Evolutionary conservation across 2,113 vertebrate species (phyloP).

Genomic region (Polypterus senegalus): DNA sequence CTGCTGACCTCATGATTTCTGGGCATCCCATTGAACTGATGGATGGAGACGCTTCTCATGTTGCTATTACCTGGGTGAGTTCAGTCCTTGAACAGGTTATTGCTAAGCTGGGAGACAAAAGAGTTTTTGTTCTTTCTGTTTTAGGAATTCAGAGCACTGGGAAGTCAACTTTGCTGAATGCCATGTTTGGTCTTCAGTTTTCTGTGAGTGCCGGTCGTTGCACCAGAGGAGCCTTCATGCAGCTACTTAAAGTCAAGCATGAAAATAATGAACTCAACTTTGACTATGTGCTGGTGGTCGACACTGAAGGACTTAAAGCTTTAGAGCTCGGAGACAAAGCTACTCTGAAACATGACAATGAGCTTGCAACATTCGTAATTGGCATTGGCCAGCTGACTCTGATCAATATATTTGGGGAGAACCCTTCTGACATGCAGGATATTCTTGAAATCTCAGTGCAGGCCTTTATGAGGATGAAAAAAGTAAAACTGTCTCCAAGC

Average conservation of each 20-base stretch:
- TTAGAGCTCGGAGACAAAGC: conserved; percentile 26
- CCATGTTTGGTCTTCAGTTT: conserved; percentile 54
- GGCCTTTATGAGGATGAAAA: too few relatives aligned
- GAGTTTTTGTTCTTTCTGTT: conserved; percentile 57
- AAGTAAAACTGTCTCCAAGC: too few relatives aligned
- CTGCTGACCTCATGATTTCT: conserved; percentile 49
- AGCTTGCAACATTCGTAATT: too few relatives aligned
- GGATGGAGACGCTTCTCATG: conserved; percentile 58
- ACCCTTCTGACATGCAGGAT: too few relatives aligned
- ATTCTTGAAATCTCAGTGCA: too few relatives aligned
- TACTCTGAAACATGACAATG: too few relatives aligned
- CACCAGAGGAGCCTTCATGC: conserved; percentile 54
- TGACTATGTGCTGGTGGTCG: conserved; percentile 41
- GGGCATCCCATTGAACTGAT: conserved; percentile 60
- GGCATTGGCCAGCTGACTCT: too few relatives aligned
- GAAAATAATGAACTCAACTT: conserved; percentile 29
- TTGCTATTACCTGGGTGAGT: conserved; percentile 52
- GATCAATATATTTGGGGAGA: too few relatives aligned
- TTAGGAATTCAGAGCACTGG: conserved; percentile 54
- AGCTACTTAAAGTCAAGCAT: conserved; percentile 28
- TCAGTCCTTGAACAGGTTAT: conserved; percentile 49
- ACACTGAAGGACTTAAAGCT: conserved; percentile 42
- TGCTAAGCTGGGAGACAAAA: conserved; percentile 41
- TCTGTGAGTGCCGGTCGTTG: conserved; percentile 48
- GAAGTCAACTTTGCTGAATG: conserved; percentile 54